Base-by-base conservation (phyloP, 2,888 invertebrate species). In the Dolichopus griseipennis region DNA sequence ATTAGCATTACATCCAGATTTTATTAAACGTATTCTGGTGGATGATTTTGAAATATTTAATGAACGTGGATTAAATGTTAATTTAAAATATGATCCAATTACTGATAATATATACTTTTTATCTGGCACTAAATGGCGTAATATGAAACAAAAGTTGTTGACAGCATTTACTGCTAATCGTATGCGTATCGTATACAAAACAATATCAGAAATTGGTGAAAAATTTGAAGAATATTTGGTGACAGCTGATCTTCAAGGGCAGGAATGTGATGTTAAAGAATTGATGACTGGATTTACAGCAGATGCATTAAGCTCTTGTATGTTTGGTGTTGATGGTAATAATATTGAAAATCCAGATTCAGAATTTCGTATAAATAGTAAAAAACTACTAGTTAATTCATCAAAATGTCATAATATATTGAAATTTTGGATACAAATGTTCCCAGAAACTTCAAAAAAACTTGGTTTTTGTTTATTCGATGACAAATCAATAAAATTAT, bases 241-340 rank as follows among this genome's bases (percentile, higher is more conserved):
- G 2, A 15, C 33, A 10, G 66, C 69, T 33, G 68, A 68, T 52
- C 64, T 43, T 2, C 52, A 52, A 52, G 52, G 52, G 2, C 15
- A 52, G 4, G 67, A 66, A 9, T 68, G 69, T 34, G 70, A 73
- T 52, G 66, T 70, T 10, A 69, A 71, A 61, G 67, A 68, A 15
- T 41, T 70, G n/a, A 61, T 67, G 34, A 68, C 66, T 10, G 61
- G 72, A 22, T 72, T 65, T 37, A 69, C 72, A 21, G 68, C 68
- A 10, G 72, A 72, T 52, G 70, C 71, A 0, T 68, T 72, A 33
- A 69, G 79, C 20, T 73, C 75, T 0, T 76, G 77, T 71, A 78
- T 76, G 5, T 81, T 81, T 72, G 81, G 80, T 1, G 72, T 81
- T 7, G 76, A 79, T 27, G 74, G 76, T 65, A 77, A 80, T 70